These are phyloP conservation scores for Beaufortia kweichowensis DNA, from an alignment of 2,113 vertebrate genomes.

Conservation along the genomic window DNA sequence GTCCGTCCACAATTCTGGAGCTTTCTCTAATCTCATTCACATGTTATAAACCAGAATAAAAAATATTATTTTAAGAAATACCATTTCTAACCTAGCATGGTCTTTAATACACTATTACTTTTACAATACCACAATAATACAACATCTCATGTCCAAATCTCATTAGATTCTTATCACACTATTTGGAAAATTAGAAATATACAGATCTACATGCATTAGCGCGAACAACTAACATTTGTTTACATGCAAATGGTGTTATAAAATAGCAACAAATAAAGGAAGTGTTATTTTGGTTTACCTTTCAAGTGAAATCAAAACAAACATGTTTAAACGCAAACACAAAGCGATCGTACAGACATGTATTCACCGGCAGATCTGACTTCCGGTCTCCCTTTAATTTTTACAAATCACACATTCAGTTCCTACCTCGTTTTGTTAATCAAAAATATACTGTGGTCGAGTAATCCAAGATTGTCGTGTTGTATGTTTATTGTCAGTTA, in stretches of 20 bases:
- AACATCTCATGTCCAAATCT: too few relatives aligned
- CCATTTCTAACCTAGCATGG: not conserved
- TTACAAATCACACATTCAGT: not conserved
- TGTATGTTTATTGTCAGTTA: not conserved
- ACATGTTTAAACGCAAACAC: not conserved
- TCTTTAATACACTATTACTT: too few relatives aligned
- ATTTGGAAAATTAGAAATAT: too few relatives aligned
- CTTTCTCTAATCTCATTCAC: not conserved
- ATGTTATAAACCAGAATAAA: not conserved
- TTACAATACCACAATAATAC: too few relatives aligned
- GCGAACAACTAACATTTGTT: too few relatives aligned
- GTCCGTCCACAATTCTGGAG: not conserved
- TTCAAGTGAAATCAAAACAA: not conserved
- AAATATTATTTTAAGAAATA: too few relatives aligned
- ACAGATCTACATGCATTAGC: too few relatives aligned
- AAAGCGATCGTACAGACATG: not conserved
- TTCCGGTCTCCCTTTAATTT: not conserved
- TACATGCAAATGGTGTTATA: too few relatives aligned
- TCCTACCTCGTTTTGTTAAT: conserved; percentile 44
- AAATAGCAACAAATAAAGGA: too few relatives aligned
- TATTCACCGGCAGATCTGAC: not conserved
- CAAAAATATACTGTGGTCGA: not conserved
- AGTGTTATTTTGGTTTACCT: not conserved
- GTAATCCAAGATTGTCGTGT: not conserved
- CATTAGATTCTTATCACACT: too few relatives aligned